Percentiles rank a stretch among this genome's conserved stretches.
phyloP scores from a whole-genome alignment of 2,113 vertebrate species.

The Hypocryptadius cinnamomeus region DNA sequence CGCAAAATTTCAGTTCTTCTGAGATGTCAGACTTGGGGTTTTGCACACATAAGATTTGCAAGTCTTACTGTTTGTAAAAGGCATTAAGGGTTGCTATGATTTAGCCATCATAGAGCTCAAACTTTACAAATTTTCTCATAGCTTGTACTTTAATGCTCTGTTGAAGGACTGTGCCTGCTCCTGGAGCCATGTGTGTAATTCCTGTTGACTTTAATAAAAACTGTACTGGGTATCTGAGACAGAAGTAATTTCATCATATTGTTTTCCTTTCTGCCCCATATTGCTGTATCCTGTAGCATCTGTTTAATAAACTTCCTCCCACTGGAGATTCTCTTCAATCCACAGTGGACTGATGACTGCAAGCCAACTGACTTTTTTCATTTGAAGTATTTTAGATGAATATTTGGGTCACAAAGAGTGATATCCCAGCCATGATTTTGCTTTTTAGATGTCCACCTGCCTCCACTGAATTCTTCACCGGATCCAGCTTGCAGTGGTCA shows the following conservation, averaged over 20 bases:
- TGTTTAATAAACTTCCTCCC: conserved; percentile 48
- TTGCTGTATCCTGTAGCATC: conserved; percentile 22
- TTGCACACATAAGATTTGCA: background rate
- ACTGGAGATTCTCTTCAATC: background rate
- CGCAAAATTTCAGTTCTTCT: background rate
- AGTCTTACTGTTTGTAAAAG: background rate
- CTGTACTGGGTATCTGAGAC: background rate
- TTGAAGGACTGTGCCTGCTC: background rate
- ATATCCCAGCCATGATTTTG: background rate
- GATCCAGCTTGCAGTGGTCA: background rate
- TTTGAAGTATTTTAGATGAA: background rate
- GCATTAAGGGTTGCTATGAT: background rate
- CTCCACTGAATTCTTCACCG: background rate
- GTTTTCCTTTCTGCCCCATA: conserved; percentile 8
- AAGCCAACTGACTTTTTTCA: background rate
- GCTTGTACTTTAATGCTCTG: background rate
- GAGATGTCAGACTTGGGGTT: background rate
- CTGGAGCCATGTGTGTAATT: background rate
- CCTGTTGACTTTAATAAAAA: conserved; percentile 41
- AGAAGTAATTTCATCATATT: conserved; percentile 36
- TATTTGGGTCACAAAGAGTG: background rate
- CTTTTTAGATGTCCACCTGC: background rate
- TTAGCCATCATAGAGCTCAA: background rate
- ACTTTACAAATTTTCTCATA: background rate
- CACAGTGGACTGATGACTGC: background rate